phyloP scores from a whole-genome alignment of 2,797 vertebrate species.

The Ambastaia sidthimunki region DNA sequence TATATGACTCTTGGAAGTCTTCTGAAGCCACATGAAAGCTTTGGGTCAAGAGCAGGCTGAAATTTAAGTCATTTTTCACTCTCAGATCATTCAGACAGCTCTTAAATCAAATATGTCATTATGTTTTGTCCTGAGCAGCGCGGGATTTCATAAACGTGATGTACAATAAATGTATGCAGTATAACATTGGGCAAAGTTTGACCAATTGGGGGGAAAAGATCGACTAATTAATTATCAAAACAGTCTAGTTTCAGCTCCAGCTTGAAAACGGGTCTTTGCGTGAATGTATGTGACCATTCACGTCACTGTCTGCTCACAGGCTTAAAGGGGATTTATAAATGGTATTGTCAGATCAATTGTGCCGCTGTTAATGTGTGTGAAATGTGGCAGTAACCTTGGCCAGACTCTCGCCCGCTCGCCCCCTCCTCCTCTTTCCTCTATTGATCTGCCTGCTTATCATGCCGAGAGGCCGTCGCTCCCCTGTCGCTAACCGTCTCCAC shows the following conservation, averaged over 20 bases:
- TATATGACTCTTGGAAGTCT: background rate
- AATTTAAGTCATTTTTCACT: background rate
- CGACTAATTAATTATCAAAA: background rate
- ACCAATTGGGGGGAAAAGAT: background rate
- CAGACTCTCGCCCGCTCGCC: conserved; percentile 53
- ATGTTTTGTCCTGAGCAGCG: background rate
- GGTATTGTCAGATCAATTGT: conserved; percentile 75
- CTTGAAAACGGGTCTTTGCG: conserved; percentile 1
- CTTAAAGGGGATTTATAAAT: conserved; percentile 65
- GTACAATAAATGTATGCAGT: background rate
- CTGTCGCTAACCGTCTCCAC: conserved; percentile 68
- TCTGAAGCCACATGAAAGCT: background rate
- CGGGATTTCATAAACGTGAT: background rate
- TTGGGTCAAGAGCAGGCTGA: background rate
- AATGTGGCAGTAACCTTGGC: conserved; percentile 74
- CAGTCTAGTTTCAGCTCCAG: background rate
- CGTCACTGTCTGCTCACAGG: background rate
- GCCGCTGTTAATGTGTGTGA: conserved; percentile 73
- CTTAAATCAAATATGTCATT: background rate
- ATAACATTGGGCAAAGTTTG: background rate
- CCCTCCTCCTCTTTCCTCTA: conserved; percentile 64
- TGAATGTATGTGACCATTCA: background rate
- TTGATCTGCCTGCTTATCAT: conserved; percentile 81
- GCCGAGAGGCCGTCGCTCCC: conserved; percentile 71
- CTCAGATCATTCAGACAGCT: background rate